Evolutionary conservation across 2,113 vertebrate genomes (phyloP), one percentile per base, ranked within the genome.

Genomic region (Synchiropus splendidus): DNA sequence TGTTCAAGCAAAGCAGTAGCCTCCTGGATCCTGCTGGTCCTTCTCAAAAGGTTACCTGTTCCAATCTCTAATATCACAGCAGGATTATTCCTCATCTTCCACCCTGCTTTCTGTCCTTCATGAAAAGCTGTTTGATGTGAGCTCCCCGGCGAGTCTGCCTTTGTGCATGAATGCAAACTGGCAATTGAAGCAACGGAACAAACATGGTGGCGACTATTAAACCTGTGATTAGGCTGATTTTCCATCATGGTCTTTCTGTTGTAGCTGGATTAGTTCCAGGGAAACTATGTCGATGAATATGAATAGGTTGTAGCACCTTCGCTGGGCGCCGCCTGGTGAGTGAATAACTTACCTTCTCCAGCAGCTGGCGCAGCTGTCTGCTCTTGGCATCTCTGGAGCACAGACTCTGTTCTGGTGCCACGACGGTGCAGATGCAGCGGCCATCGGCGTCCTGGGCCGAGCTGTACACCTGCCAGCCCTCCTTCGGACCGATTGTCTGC

Each of bases 401-500:
- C 4, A 99, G 85, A 45, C 88, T 98, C 69, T 97, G 95, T 62
- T 97, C 94, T 1, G 95, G 95, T 33, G 95, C 95, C 56, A 99
- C 94, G 46, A 97, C 95, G 0, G 95, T 99, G 72, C 95, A 99
- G 74, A 99, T 94, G 61, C 95, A 99, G 10, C 94, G 83, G 1
- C 95, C 94, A 2, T 97, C 94, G 1, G 92, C 90, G 57, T 99
- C 95, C 77, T 98, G 95, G 1, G 94, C 95, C 0, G 94, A 99
- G 47, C 94, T 98, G 71, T 97, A 98, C 48, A 99, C 95, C 72
- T 99, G 93, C 95, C 94, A 99, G 16, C 95, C 94, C 77, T 98
- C 93, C 75, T 92, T 92, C 12, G 94, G 92, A 12, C 90, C 91
- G 4, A 97, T 90, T 53, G 94, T 93, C 95, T 99, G 83, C 11